A percentile compares a stretch with the other conserved stretches of the same genome.
phyloP scores from a whole-genome alignment of 2,888 invertebrate species.

The Spisula solida region DNA sequence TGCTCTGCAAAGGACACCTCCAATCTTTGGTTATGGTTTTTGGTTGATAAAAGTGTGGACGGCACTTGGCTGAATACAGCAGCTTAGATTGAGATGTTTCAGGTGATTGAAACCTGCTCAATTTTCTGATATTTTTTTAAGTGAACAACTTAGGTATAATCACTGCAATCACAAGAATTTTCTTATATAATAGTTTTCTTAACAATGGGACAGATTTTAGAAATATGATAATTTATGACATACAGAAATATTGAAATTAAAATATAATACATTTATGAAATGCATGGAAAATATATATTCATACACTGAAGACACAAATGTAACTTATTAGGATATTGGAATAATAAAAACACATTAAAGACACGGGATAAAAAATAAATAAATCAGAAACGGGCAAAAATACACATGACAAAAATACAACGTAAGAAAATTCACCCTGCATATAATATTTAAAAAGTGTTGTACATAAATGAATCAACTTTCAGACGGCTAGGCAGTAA shows the following conservation, averaged over 20 bases:
- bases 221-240: not conserved
- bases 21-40: too few species aligned
- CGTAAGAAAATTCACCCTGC: conserved; percentile 34
- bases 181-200: too few species aligned
- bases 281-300: conserved; percentile 1
- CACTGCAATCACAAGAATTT: too few species aligned
- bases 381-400: not conserved
- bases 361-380: conserved; percentile 13
- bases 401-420: conserved; percentile 26
- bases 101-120: too few species aligned
- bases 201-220: conserved; percentile 1
- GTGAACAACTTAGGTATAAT: too few species aligned
- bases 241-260: conserved; percentile 1
- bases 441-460: conserved; percentile 30
- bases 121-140: too few species aligned
- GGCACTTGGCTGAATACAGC: too few species aligned
- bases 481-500: conserved; percentile 46
- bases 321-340: not conserved
- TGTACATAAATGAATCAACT: conserved; percentile 28
- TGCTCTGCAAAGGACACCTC: too few species aligned
- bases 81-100: too few species aligned
- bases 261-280: not conserved
- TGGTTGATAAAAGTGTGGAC: too few species aligned
- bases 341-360: not conserved
- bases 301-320: not conserved